These are phyloP conservation scores for Melangyna quadrimaculata DNA, from an alignment of 2,888 invertebrate species.

Conservation along the genomic window DNA sequence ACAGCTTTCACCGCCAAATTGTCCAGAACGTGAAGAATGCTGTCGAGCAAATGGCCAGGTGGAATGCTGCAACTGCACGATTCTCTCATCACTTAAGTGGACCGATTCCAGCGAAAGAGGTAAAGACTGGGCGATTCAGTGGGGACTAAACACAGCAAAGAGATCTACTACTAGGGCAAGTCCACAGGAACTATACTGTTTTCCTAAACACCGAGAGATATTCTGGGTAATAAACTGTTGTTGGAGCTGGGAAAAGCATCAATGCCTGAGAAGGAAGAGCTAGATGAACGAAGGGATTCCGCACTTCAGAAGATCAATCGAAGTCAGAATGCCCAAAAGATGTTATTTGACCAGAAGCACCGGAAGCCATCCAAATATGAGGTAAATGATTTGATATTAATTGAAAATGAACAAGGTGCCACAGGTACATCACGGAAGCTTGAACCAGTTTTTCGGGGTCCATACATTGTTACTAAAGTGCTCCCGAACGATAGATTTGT, in stretches of 20 bases:
- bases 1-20: not conserved
- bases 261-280: not conserved
- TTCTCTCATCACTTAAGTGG: too few relatives aligned
- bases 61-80: too few relatives aligned
- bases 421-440: not conserved
- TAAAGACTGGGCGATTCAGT: too few relatives aligned
- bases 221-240: conserved; percentile 3
- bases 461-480: not conserved
- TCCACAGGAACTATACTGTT: not conserved
- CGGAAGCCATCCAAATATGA: too few relatives aligned
- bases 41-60: not conserved
- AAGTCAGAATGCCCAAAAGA: not conserved
- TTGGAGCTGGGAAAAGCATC: not conserved
- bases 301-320: not conserved
- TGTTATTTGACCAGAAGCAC: not conserved
- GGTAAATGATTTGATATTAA: not conserved
- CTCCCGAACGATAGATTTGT: not conserved
- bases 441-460: not conserved
- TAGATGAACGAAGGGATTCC: not conserved
- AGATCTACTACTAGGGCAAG: not conserved
- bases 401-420: not conserved
- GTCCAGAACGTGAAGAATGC: not conserved
- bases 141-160: conserved; percentile 16
- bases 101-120: too few relatives aligned
- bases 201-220: not conserved